Base-by-base conservation (phyloP, 2,888 invertebrate species). In the Eupithecia pulchellata region DNA sequence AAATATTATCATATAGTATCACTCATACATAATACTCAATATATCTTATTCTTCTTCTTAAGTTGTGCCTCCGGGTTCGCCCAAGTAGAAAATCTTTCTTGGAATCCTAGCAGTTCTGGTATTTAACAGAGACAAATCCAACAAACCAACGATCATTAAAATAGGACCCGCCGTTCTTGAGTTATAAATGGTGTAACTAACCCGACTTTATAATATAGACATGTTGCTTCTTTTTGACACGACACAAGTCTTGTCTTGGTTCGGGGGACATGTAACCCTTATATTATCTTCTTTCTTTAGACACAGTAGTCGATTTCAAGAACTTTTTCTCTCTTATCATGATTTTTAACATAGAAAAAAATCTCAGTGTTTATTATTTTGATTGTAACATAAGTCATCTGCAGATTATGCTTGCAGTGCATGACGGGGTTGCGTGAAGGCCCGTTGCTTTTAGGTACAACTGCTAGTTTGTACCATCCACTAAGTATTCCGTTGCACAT, bases 401-500 rank as follows among this genome's bases (percentile, higher is more conserved):
- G 64, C 74, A 72, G 74, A 68, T 68, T 72, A 74, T 75, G 72
- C 80, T 83, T 79, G 69, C 82, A 79, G 84, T 78, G 87, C 88
- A 85, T 90, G 87, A 88, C 88, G 81, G 76, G 74, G 71, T 84
- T 81, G 89, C 89, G 83, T 89, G 86, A 81, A 75, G 82, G 77
- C 68, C 72, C 75, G 83, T 88, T 81, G 85, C n/a, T n/a, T n/a
- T 84, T 83, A 86, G 85, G 82, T n/a, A 84, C 81, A 84, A 87
- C 85, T 66, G 72, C 78, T 80, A 79, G 82, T 86, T 89, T 89
- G 86, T 88, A 86, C 75, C 73, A 69, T 72, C 61, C 75, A 25
- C 55, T 27, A 62, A 60, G 72, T 74, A 69, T 74, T 67, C 30
- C 58, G 66, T 73, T 74, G 75, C 77, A 78, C 72, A 75, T 73